Evolutionary conservation across 2,113 vertebrate genomes (phyloP).

Genomic region (Tenebrosternarchus preto): DNA sequence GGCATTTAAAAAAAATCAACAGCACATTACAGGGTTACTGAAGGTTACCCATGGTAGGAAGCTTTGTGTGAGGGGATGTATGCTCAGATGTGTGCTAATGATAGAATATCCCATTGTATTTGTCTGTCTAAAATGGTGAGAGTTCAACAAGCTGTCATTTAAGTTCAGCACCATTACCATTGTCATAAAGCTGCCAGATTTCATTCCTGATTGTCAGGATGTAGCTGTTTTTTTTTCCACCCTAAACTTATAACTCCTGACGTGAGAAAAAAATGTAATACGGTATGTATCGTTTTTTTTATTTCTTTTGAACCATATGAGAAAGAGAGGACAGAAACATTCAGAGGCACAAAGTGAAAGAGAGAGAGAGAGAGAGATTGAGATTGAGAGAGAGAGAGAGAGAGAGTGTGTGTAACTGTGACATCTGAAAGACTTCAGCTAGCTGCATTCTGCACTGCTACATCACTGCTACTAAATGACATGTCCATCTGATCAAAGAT

Average conservation of each 20-base stretch:
- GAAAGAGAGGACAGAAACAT: conserved; percentile 20
- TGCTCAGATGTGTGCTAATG: conserved; percentile 24
- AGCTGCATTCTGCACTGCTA: conserved; percentile 20
- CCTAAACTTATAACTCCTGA: conserved; percentile 63
- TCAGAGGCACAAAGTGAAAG: neutral
- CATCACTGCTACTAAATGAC: conserved; percentile 37
- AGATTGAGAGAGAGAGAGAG: neutral
- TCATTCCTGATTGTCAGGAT: conserved; percentile 65
- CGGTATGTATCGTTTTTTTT: conserved; percentile 46
- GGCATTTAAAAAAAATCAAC: neutral
- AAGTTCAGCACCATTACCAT: conserved; percentile 66
- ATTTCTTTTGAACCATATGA: conserved; percentile 26
- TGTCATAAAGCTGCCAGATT: conserved; percentile 69
- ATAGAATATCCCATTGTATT: conserved; percentile 14
- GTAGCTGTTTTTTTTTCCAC: conserved; percentile 46
- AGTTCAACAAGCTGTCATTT: conserved; percentile 75
- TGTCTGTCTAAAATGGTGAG: conserved; percentile 56
- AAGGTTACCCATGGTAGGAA: neutral
- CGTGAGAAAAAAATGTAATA: conserved; percentile 51
- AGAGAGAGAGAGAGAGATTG: neutral
- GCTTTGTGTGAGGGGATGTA: neutral
- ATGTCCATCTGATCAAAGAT: conserved; percentile 53
- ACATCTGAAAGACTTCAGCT: conserved; percentile 45
- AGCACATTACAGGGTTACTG: conserved; percentile 57
- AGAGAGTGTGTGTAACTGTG: conserved; percentile 3